Evolutionary conservation across 2,888 invertebrate genomes (phyloP).

Genomic region (Trichacis sp.): DNA sequence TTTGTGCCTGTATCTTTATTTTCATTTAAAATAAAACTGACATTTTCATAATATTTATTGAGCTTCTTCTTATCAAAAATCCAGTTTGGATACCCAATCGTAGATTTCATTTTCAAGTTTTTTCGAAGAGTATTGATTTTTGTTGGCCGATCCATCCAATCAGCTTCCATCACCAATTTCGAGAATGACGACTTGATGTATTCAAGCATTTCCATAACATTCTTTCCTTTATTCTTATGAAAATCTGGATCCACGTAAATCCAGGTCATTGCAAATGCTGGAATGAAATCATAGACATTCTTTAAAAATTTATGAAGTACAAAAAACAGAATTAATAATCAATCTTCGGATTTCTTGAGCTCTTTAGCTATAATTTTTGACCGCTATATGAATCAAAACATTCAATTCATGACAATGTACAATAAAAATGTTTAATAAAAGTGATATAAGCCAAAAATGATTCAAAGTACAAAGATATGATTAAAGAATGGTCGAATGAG

Average conservation of each 20-base stretch:
- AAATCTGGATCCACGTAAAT: slow-evolving; percentile 59
- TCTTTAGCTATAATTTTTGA: too few relatives aligned
- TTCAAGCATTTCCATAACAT: slow-evolving; percentile 80
- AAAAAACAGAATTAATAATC: too few relatives aligned
- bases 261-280: slow-evolving; percentile 68
- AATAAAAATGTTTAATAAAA: too few relatives aligned
- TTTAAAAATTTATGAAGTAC: too few relatives aligned
- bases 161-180: slow-evolving; percentile 74
- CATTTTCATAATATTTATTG: slow-evolving; percentile 77
- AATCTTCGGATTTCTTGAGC: too few relatives aligned
- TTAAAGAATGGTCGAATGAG: too few relatives aligned
- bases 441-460: too few relatives aligned
- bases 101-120: slow-evolving; percentile 79
- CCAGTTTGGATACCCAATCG: slow-evolving; percentile 85
- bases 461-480: too few relatives aligned
- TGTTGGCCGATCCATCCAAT: slow-evolving; percentile 84
- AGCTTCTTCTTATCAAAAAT: slow-evolving; percentile 76
- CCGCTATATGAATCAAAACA: too few relatives aligned
- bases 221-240: slow-evolving; percentile 54
- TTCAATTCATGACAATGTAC: too few relatives aligned
- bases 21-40: too few relatives aligned
- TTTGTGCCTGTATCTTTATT: too few relatives aligned
- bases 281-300: not conserved
- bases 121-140: slow-evolving; percentile 81
- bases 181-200: slow-evolving; percentile 80